phyloP scores from a whole-genome alignment of 2,113 vertebrate species.

The Todiramphus chloris region DNA sequence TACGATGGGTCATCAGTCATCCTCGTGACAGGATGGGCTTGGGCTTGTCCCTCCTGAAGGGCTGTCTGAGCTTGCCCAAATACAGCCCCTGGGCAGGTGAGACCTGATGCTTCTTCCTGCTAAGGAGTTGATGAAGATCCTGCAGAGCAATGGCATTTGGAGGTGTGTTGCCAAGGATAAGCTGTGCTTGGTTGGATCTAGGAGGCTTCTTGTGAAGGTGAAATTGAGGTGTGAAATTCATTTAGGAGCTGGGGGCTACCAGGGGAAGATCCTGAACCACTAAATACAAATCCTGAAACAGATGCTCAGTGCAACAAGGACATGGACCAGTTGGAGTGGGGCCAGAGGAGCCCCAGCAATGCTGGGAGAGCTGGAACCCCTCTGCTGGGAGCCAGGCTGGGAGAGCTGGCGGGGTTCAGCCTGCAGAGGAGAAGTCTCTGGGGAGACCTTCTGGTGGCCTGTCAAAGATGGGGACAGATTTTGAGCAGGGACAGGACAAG shows the following conservation, averaged over 20 bases:
- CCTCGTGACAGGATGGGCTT: not conserved
- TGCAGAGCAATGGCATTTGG: not conserved
- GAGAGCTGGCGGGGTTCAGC: no score
- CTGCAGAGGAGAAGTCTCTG: not conserved
- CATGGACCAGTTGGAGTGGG: no score
- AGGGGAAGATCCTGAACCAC: not conserved
- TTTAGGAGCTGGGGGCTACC: not conserved
- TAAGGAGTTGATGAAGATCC: accelerated
- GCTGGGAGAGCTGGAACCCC: not conserved
- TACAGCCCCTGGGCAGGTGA: accelerated
- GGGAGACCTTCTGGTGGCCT: not conserved
- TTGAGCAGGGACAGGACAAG: not conserved
- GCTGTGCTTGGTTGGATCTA: not conserved
- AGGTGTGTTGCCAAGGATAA: not conserved
- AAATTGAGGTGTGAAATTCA: no score
- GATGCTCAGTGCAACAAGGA: no score
- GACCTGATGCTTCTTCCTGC: no score
- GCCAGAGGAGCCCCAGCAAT: not conserved
- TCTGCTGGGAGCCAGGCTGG: no score
- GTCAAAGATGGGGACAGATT: not conserved
- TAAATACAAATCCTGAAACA: not conserved
- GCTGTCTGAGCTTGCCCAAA: accelerated
- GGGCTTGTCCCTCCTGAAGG: not conserved
- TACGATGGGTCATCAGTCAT: accelerated
- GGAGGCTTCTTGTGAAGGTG: not conserved